phyloP scores from a whole-genome alignment of 2,797 vertebrate genomes.

The Carcharodon carcharias region DNA sequence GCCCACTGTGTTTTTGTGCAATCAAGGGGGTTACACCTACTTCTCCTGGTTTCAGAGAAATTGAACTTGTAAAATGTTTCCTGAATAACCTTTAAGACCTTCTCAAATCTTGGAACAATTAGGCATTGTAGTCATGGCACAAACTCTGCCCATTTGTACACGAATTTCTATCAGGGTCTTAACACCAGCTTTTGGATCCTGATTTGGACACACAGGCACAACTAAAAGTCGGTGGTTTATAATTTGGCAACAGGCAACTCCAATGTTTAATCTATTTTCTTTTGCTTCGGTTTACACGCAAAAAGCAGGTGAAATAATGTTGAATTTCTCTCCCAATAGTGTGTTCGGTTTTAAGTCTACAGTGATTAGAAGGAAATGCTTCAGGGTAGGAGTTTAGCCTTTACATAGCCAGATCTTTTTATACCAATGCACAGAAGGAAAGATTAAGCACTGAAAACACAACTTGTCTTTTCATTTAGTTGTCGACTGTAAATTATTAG shows the following conservation, averaged over 20 bases:
- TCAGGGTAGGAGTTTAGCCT: neutral
- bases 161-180: neutral
- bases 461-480: conserved; percentile 20
- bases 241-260: neutral
- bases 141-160: neutral
- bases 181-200: neutral
- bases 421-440: neutral
- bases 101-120: neutral
- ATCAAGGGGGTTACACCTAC: neutral
- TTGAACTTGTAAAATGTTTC: neutral
- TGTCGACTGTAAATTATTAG: neutral
- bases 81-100: neutral
- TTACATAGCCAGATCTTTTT: neutral
- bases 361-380: neutral
- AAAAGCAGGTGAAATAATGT: neutral
- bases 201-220: neutral
- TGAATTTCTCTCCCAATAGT: neutral
- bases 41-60: neutral
- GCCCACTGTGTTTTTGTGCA: too few relatives aligned
- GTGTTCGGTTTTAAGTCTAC: neutral
- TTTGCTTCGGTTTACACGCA: neutral
- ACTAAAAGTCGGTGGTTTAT: neutral
- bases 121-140: neutral
- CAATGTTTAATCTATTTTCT: neutral
- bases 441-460: neutral